Conservation (phyloP, 1,140 invertebrate genomes). For the Bombus waltoni region DNA sequence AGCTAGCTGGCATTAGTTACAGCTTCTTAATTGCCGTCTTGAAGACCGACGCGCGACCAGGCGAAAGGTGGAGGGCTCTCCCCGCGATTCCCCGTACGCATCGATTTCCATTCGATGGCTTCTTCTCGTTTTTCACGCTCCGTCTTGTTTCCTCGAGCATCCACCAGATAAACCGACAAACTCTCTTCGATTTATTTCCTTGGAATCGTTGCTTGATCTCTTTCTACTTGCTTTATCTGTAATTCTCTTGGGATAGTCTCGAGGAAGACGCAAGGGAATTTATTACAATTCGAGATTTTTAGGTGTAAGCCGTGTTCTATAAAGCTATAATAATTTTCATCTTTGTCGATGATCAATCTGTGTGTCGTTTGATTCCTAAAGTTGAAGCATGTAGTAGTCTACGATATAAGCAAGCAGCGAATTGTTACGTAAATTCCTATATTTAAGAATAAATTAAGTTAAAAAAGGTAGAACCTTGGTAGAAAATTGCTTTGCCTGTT, state of each 20-base stretch:
- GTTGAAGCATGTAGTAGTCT: no score
- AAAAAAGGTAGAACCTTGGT: no score
- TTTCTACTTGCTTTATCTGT: not conserved
- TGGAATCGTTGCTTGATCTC: not conserved
- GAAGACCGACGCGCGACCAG: slow-evolving; percentile 48
- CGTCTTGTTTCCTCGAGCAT: not conserved
- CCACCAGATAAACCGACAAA: not conserved
- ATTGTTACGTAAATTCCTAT: no score
- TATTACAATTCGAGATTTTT: not conserved
- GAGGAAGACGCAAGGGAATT: not conserved
- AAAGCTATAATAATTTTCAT: no score
- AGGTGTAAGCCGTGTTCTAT: not conserved
- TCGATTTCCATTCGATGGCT: slow-evolving; percentile 50
- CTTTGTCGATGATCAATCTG: not conserved
- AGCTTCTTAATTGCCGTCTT: slow-evolving; percentile 65
- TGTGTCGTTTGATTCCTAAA: not conserved
- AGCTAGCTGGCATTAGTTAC: slow-evolving; percentile 56
- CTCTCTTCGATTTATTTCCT: not conserved
- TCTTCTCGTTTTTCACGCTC: slow-evolving; percentile 34
- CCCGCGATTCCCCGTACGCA: slow-evolving; percentile 25
- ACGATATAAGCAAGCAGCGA: no score
- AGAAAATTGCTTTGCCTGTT: no score
- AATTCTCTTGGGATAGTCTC: not conserved
- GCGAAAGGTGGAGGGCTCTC: not conserved
- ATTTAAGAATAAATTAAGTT: no score